A percentile compares a stretch with the other conserved stretches of the same genome.
phyloP scores from a whole-genome alignment of 1,140 invertebrate species.

The Drosophila orosa region DNA sequence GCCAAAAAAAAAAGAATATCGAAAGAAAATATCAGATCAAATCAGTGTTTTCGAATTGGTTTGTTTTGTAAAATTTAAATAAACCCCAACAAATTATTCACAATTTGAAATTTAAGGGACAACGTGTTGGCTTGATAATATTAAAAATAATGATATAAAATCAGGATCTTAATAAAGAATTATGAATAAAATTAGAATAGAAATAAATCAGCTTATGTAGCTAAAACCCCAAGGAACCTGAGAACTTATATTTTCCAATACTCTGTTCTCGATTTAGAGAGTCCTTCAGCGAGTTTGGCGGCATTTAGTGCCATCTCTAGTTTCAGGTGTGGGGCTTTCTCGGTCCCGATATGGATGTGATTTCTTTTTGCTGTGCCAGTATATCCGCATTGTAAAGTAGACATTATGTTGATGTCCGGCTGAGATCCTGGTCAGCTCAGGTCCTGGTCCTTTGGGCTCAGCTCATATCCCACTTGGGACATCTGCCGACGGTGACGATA shows the following conservation, averaged over 20 bases:
- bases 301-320: slow-evolving; percentile 9
- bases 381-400: slow-evolving; percentile 82
- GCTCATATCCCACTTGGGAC: slow-evolving; percentile 75
- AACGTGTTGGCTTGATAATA: no score
- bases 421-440: slow-evolving; percentile 25
- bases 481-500: slow-evolving; percentile 71
- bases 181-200: no score
- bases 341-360: slow-evolving; percentile 71
- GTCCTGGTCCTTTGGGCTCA: slow-evolving; percentile 18
- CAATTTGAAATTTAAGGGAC: neutral
- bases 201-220: no score
- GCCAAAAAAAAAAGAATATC: neutral
- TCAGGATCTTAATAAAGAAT: no score
- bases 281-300: neutral
- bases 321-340: slow-evolving; percentile 7
- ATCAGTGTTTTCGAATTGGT: neutral
- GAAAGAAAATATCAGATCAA: neutral
- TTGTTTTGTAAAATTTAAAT: neutral
- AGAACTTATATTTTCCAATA: no score
- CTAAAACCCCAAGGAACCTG: no score
- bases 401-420: slow-evolving; percentile 76
- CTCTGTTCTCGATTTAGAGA: neutral
- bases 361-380: slow-evolving; percentile 70
- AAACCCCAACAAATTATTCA: neutral
- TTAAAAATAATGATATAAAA: no score